Percentiles rank a stretch among this genome's conserved stretches.
These are phyloP conservation scores for Liposcelis brunnea DNA, from an alignment of 2,888 invertebrate species.

Conservation along the genomic window DNA sequence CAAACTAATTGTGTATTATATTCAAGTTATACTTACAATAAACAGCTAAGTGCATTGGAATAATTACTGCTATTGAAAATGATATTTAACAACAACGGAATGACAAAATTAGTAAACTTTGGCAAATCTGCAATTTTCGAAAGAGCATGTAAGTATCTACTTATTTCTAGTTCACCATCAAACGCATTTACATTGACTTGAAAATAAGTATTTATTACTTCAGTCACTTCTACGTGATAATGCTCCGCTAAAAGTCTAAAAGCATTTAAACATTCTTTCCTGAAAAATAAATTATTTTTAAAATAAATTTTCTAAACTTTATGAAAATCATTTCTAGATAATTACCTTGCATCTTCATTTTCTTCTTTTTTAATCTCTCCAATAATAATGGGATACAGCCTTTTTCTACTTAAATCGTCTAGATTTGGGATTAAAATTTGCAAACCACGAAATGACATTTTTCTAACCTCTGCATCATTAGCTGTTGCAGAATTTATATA, in stretches of 20 bases:
- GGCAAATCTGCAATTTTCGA: conserved; percentile 18
- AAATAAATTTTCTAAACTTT: no score
- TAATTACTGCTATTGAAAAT: neutral
- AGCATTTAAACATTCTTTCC: conserved; percentile 29
- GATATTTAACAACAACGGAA: conserved; percentile 14
- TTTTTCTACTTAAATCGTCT: conserved; percentile 1
- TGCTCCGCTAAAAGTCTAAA: conserved; percentile 34
- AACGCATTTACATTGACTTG: conserved; percentile 19
- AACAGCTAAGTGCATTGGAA: neutral
- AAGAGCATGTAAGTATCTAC: conserved; percentile 19
- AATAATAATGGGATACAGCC: neutral
- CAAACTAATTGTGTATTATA: no score
- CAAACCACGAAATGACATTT: conserved; percentile 34
- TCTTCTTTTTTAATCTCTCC: conserved; percentile 1
- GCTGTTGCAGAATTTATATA: conserved; percentile 35
- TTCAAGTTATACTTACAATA: no score
- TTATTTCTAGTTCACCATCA: conserved; percentile 20
- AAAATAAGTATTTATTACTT: conserved; percentile 24
- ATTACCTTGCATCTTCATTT: neutral
- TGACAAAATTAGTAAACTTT: conserved; percentile 17
- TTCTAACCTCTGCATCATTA: conserved; percentile 21
- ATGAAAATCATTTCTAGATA: conserved; percentile 10
- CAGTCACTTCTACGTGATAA: conserved; percentile 35
- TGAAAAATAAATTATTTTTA: conserved; percentile 8
- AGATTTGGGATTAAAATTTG: conserved; percentile 26